These are phyloP conservation scores for Drosophila tristis DNA, from an alignment of 1,140 invertebrate genomes.

Conservation along the genomic window DNA sequence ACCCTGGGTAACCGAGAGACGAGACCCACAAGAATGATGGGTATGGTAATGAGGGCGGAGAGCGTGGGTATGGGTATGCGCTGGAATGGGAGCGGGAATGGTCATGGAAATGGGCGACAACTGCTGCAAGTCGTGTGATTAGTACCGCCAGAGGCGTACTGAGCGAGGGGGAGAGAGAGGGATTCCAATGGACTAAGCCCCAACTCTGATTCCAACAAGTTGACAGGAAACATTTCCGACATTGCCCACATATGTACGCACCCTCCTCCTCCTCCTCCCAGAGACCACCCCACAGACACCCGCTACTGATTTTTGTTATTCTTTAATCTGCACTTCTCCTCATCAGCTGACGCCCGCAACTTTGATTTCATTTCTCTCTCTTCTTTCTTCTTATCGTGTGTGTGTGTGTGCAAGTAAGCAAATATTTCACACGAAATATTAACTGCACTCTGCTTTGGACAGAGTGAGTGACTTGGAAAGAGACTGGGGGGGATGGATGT, in stretches of 20 bases:
- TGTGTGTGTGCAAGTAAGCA: constrained; percentile 60
- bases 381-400: constrained; percentile 20
- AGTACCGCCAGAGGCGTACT: constrained; percentile 42
- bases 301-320: neutral
- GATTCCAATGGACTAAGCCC: constrained; percentile 6
- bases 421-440: constrained; percentile 70
- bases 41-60: constrained; percentile 12
- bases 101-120: constrained; percentile 30
- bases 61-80: no score
- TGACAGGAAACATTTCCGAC: constrained; percentile 27
- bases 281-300: constrained; percentile 4
- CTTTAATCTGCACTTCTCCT: neutral
- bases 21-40: no score
- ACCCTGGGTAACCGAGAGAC: constrained; percentile 38
- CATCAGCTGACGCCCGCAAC: constrained; percentile 18
- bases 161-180: no score
- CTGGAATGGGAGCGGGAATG: constrained; percentile 9
- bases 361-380: neutral
- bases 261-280: constrained; percentile 1
- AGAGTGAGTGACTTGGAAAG: neutral
- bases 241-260: constrained; percentile 28
- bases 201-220: constrained; percentile 25
- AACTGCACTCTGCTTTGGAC: constrained; percentile 36
- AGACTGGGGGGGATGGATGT: neutral
- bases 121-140: constrained; percentile 57